Conservation (phyloP, 1,140 invertebrate genomes). For the Drosophila dunni region DNA sequence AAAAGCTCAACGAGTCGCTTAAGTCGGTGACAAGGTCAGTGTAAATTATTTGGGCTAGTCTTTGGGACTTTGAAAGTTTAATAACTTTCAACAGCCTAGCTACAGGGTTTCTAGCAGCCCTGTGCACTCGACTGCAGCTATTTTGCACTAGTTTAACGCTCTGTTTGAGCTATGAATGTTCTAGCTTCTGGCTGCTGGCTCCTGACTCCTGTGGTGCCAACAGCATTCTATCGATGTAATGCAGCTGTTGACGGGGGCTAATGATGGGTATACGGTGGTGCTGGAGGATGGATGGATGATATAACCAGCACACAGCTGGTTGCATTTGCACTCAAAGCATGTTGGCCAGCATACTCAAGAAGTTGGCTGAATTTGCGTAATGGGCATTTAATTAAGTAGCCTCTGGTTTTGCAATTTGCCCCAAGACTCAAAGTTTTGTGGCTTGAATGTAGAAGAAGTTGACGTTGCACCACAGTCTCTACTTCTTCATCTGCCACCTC, state of each 20-base stretch:
- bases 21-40: too few relatives aligned
- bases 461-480: background rate
- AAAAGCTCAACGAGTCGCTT: too few relatives aligned
- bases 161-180: conserved; percentile 28
- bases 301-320: conserved; percentile 39
- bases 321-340: conserved; percentile 17
- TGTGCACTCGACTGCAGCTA: too few relatives aligned
- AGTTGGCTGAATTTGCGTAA: conserved; percentile 39
- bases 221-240: conserved; percentile 29
- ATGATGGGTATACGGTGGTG: background rate
- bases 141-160: conserved; percentile 3
- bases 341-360: conserved; percentile 4
- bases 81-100: too few relatives aligned
- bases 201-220: background rate
- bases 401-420: background rate
- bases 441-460: background rate
- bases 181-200: conserved; percentile 2
- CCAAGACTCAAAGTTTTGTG: too few relatives aligned
- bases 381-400: conserved; percentile 42
- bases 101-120: too few relatives aligned
- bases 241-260: conserved; percentile 42
- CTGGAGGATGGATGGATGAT: background rate
- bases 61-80: too few relatives aligned
- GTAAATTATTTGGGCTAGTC: too few relatives aligned
- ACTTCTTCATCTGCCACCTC: background rate